phyloP scores from a whole-genome alignment of 2,113 vertebrate species.

The Nycticryphes semicollaris region DNA sequence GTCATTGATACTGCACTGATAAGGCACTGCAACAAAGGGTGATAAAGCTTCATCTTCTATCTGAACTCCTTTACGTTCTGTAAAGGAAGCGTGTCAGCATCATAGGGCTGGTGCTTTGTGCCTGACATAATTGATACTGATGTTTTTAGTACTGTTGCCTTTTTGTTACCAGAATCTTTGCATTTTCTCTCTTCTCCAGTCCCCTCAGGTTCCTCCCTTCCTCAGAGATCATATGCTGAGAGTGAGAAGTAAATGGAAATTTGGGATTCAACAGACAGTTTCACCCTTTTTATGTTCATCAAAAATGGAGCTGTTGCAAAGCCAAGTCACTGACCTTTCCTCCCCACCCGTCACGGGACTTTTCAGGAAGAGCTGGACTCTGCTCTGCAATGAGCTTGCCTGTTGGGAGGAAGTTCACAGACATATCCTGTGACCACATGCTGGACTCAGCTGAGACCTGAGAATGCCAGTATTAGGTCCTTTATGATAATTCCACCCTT shows the following conservation, averaged over 20 bases:
- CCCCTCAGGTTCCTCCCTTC: neutral
- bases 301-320: neutral
- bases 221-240: neutral
- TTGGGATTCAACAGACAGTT: neutral
- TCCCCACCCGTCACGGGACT: neutral
- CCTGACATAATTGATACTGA: neutral
- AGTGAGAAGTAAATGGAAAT: neutral
- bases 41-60: neutral
- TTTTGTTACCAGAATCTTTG: neutral
- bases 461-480: rapidly evolving
- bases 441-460: neutral
- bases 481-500: neutral
- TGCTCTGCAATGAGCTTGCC: neutral
- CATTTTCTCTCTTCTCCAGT: neutral
- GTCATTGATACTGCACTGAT: neutral
- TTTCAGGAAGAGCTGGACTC: neutral
- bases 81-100: neutral
- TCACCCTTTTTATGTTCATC: neutral
- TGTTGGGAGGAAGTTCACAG: neutral
- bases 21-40: neutral
- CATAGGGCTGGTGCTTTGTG: neutral
- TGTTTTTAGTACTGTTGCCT: neutral
- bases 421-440: rapidly evolving
- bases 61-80: neutral
- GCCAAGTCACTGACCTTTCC: neutral